Conservation (phyloP, 2,888 invertebrate species). For the Cosmia pyralina region DNA sequence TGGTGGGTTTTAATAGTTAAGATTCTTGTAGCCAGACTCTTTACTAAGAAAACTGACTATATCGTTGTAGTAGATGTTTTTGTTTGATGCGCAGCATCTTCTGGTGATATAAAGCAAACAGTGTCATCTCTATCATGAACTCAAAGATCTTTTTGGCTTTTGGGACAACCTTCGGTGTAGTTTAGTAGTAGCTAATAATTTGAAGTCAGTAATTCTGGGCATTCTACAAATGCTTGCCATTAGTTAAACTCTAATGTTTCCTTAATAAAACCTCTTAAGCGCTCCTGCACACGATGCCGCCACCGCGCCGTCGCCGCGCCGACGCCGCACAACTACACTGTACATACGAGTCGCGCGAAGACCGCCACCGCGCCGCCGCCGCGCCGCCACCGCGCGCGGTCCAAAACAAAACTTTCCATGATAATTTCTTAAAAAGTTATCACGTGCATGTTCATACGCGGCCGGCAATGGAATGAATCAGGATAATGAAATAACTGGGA, state of each 20-base stretch:
- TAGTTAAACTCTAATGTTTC: not conserved
- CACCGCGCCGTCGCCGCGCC: no score
- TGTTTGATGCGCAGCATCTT: not conserved
- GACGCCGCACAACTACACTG: no score
- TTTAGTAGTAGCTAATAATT: not conserved
- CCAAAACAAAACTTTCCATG: no score
- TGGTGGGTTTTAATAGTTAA: constrained; percentile 15
- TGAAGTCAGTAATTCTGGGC: not conserved
- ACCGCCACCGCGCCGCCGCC: no score
- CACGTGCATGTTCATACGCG: no score
- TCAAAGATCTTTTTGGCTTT: not conserved
- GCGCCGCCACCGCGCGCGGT: no score
- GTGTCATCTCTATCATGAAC: not conserved
- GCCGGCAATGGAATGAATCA: no score
- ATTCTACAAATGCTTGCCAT: not conserved
- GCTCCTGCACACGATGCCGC: no score
- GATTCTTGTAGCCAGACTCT: not conserved
- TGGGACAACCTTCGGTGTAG: not conserved
- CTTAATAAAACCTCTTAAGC: constrained; percentile 8
- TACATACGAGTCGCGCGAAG: no score
- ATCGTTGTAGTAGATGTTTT: not conserved
- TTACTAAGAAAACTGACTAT: not conserved
- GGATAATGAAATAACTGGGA: no score
- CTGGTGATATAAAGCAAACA: not conserved
- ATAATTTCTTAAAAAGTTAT: no score